These are phyloP conservation scores for Perodicticus potto DNA, from an alignment of 2,797 vertebrate species.

Conservation along the genomic window DNA sequence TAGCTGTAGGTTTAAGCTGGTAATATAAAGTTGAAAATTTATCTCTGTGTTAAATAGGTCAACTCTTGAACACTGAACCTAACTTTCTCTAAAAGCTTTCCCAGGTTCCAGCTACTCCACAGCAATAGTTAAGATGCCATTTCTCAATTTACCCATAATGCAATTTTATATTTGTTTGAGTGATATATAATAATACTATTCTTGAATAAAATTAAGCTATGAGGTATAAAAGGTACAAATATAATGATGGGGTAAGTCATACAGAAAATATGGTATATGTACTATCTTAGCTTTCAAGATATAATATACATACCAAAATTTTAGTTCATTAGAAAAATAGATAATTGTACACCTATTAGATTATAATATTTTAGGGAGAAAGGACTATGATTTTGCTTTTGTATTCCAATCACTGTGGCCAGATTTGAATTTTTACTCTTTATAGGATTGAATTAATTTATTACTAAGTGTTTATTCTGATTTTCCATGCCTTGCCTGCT, in stretches of 20 bases:
- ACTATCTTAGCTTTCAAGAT: neutral
- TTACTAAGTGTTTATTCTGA: neutral
- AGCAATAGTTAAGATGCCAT: neutral
- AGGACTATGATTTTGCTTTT: neutral
- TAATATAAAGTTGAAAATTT: neutral
- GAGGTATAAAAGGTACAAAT: neutral
- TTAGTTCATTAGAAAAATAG: neutral
- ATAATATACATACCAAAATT: neutral
- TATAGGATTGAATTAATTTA: neutral
- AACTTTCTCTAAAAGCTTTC: neutral
- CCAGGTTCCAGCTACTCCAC: neutral
- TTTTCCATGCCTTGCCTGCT: slow-evolving; percentile 24
- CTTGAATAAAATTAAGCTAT: neutral
- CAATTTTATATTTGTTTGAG: neutral
- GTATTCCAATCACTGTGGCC: neutral
- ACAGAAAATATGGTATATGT: neutral
- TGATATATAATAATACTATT: neutral
- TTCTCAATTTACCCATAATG: neutral
- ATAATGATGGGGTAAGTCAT: neutral
- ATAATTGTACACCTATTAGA: neutral
- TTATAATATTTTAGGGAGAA: neutral
- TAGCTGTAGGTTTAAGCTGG: neutral
- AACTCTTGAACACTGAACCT: neutral
- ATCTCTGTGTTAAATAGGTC: neutral
- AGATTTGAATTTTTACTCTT: neutral